Conservation (phyloP, 2,113 vertebrate species). For the Telmatochromis bifrenatus region DNA sequence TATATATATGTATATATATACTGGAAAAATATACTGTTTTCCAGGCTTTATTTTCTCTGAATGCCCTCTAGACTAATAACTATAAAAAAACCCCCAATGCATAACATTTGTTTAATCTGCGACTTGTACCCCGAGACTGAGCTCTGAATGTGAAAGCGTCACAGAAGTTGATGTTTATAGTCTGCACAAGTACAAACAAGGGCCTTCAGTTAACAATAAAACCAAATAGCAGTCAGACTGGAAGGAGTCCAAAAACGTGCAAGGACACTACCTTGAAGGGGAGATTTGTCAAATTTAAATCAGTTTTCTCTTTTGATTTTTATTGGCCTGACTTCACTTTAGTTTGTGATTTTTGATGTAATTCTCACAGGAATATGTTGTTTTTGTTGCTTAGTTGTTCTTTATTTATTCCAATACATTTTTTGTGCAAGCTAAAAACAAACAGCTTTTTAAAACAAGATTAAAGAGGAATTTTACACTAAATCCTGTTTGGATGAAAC, state of each 20-base stretch:
- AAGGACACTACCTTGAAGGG: background rate
- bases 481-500: background rate
- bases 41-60: background rate
- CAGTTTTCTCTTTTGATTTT: background rate
- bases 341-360: background rate
- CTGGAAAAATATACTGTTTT: background rate
- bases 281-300: background rate
- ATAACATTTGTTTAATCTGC: background rate
- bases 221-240: background rate
- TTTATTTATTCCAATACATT: background rate
- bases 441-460: background rate
- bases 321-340: background rate
- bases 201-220: background rate
- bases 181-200: background rate
- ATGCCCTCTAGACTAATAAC: background rate
- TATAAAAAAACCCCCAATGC: accelerated
- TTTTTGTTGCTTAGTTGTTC: background rate
- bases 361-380: background rate
- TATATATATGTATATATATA: too few species aligned
- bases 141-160: background rate
- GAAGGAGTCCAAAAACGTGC: background rate
- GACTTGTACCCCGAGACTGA: background rate
- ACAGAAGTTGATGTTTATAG: background rate
- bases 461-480: background rate
- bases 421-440: background rate